These are phyloP conservation scores for Athene cunicularia DNA, from an alignment of 2,113 vertebrate species.

Conservation along the genomic window DNA sequence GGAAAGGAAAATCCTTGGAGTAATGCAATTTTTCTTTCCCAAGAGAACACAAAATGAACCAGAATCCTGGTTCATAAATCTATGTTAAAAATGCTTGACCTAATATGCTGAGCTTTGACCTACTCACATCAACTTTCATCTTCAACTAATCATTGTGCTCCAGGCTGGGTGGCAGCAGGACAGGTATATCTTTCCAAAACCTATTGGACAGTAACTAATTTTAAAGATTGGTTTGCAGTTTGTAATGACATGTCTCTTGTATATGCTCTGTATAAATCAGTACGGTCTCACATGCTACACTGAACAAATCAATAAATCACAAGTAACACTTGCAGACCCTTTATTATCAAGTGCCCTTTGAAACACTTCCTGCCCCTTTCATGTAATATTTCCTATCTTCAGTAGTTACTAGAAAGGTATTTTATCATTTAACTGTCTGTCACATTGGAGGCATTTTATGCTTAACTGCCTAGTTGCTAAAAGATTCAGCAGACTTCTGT, in stretches of 20 bases:
- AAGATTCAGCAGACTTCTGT: neutral
- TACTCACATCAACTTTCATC: slow-evolving; percentile 26
- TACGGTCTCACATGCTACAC: neutral
- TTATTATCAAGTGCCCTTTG: slow-evolving; percentile 58
- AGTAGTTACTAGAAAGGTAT: neutral
- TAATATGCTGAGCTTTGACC: slow-evolving; percentile 48
- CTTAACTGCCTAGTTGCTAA: neutral
- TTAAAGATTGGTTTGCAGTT: slow-evolving; percentile 59
- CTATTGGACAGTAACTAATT: slow-evolving; percentile 57
- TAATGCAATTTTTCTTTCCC: neutral
- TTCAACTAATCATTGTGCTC: slow-evolving; percentile 18
- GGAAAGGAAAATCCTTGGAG: neutral
- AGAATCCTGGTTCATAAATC: slow-evolving; percentile 22
- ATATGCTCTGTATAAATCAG: slow-evolving; percentile 51
- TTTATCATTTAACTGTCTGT: slow-evolving; percentile 50
- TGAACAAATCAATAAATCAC: slow-evolving; percentile 61
- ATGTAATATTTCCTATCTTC: slow-evolving; percentile 37
- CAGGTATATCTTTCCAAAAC: slow-evolving; percentile 43
- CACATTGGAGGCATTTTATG: neutral
- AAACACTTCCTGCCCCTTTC: slow-evolving; percentile 49
- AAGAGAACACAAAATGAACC: neutral
- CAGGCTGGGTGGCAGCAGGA: slow-evolving; percentile 12
- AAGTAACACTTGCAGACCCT: slow-evolving; percentile 20
- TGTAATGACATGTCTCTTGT: slow-evolving; percentile 23
- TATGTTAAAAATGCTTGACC: neutral